These are phyloP conservation scores for Probosciger aterrimus DNA, from an alignment of 2,113 vertebrate species.

Conservation along the genomic window DNA sequence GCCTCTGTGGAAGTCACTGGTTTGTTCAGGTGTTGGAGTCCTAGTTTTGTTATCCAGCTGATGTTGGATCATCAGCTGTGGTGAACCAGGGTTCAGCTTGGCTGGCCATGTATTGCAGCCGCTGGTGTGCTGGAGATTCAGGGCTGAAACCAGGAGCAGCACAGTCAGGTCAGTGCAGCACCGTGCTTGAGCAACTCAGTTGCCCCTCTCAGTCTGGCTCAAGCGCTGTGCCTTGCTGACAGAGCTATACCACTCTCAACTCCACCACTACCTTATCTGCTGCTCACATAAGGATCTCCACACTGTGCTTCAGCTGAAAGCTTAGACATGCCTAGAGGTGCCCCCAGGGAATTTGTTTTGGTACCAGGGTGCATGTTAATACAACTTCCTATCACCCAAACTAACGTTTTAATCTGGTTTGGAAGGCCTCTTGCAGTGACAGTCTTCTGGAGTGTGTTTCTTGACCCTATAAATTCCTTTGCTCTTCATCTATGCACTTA, in stretches of 20 bases:
- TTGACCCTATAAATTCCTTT: neutral
- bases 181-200: rapidly evolving
- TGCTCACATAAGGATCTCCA: neutral
- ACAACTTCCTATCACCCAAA: neutral
- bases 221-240: neutral
- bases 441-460: neutral
- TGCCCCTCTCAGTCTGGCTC: neutral
- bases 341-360: neutral
- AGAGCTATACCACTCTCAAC: neutral
- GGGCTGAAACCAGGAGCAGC: neutral
- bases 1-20: neutral
- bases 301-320: neutral
- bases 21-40: neutral
- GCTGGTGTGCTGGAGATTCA: neutral
- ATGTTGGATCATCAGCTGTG: neutral
- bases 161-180: neutral
- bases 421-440: neutral
- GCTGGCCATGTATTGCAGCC: rapidly evolving
- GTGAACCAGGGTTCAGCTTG: neutral
- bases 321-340: neutral
- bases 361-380: neutral
- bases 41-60: neutral
- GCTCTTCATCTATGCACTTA: neutral
- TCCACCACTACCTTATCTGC: neutral
- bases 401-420: neutral